Evolutionary conservation across 2,888 invertebrate species (phyloP), one percentile per base, ranked within the genome.

Genomic region (Patella caerulea): DNA sequence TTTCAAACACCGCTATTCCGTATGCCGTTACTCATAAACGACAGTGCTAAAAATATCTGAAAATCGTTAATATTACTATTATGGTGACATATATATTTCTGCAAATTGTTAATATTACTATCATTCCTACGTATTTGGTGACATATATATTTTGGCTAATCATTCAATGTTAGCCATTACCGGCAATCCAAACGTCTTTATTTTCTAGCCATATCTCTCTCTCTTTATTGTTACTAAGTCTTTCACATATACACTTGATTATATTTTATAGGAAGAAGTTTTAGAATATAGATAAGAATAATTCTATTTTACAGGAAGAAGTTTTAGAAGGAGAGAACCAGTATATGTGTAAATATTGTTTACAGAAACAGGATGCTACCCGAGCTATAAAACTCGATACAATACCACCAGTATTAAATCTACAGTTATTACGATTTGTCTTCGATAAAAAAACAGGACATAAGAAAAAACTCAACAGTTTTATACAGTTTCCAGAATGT

Each of bases 381-480:
- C 90, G 94, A 71, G 92, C 92, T 79, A 94, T 94, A 80, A 91
- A 93, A 75, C 89, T 94, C 72, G 90, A 92, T 71, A 89, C 90
- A 3, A 92, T 94, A 52, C 94, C 94, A 7, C 93, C 93, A 14
- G 93, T 94, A 3, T 90, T 94, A 12, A 94, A 94, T 87, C 92
- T 94, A 77, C 94, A 94, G 83, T 91, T 94, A 9, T 91, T 94
- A 81, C 91, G 94, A 80, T 94, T 94, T 90, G 93, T 94, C 2
- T 94, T 93, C 88, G 94, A 94, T 87, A 92, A 93, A 80, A 93
- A 93, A 85, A 93, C 93, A 72, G 93, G 93, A 11, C 92, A 93
- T 73, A 94, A 94, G 87, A 94, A 94, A 87, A 94, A 94, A 88
- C 87, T 94, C 59, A 93, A 93, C 82, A 93, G 93, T 24, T 93